Base-by-base conservation (phyloP, 2,113 vertebrate genomes). In the Aphyosemion australe region DNA sequence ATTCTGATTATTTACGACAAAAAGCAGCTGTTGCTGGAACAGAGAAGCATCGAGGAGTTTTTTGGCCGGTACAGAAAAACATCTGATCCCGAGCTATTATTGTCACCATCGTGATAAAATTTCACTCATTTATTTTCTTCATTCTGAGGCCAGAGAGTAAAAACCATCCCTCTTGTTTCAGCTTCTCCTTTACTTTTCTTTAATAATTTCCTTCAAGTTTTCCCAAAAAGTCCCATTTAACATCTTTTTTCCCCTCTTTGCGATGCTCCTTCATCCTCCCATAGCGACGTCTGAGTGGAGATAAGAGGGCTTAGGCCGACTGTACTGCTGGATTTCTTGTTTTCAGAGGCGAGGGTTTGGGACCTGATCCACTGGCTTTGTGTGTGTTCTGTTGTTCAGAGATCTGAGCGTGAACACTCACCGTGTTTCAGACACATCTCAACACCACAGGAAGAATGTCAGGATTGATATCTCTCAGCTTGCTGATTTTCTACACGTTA, bases 221-320 rank as follows among this genome's bases (percentile, higher is more conserved):
- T 19, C 32, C 43, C 26, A 26, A 26, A 26, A 26, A 26, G 26
- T 26, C 5, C 26, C 26, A 4, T 26, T 26, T 26, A 26, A 26
- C 26, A 26, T 54, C 13, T 55, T 3, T 51, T 21, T 34, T 6
- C 6, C 26, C 46, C 20, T 13, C 19, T 50, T 50, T 39, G 10
- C 37, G 53, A 37, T 55, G 16, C 16, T 39, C 16, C 45, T 45
- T 64, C 65, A 61, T 70, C 74, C 54, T 70, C 37, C 81, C 60
- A 80, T 20, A 70, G 48, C 60, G 42, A 49, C 10, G 34, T 55
- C 47, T 72, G 46, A 72, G 45, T 32, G 43, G 46, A 43, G 58
- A 74, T 83, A 49, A 61, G 72, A 72, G 31, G 51, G 54, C 16
- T 84, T 56, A 68, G 53, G 32, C 49, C 39, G 61, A 78, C 72